Evolutionary conservation across 2,888 invertebrate genomes (phyloP).

Genomic region (Achlya flavicornis): DNA sequence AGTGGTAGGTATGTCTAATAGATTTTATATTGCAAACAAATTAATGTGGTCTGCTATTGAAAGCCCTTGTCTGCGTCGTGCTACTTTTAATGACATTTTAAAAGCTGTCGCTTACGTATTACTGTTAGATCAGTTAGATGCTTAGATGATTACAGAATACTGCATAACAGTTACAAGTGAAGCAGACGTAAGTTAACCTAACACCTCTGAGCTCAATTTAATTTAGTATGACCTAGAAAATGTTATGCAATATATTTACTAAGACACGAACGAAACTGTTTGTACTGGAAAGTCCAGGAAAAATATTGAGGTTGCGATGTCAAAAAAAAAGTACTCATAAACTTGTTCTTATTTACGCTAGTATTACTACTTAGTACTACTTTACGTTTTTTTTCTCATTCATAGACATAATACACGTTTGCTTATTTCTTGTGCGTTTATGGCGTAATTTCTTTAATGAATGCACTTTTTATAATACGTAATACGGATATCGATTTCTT

Average conservation of each 20-base stretch:
- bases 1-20: background rate
- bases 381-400: background rate
- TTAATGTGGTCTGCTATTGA: background rate
- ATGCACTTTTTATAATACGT: constrained; percentile 9
- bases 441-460: constrained; percentile 3
- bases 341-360: background rate
- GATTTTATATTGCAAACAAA: background rate
- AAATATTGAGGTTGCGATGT: constrained; percentile 14
- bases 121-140: background rate
- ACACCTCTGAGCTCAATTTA: constrained; percentile 38
- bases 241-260: constrained; percentile 63
- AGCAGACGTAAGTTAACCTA: constrained; percentile 38
- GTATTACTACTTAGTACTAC: too few species aligned
- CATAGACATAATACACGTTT: background rate
- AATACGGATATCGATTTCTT: background rate
- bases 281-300: constrained; percentile 31
- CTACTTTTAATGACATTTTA: constrained; percentile 1
- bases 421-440: background rate
- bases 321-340: background rate
- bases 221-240: constrained; percentile 53
- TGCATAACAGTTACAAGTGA: constrained; percentile 5
- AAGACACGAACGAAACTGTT: constrained; percentile 54
- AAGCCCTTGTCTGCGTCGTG: background rate
- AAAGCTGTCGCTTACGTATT: constrained; percentile 8
- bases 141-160: background rate